phyloP scores from a whole-genome alignment of 2,797 vertebrate species.

The Cephalopachus bancanus region DNA sequence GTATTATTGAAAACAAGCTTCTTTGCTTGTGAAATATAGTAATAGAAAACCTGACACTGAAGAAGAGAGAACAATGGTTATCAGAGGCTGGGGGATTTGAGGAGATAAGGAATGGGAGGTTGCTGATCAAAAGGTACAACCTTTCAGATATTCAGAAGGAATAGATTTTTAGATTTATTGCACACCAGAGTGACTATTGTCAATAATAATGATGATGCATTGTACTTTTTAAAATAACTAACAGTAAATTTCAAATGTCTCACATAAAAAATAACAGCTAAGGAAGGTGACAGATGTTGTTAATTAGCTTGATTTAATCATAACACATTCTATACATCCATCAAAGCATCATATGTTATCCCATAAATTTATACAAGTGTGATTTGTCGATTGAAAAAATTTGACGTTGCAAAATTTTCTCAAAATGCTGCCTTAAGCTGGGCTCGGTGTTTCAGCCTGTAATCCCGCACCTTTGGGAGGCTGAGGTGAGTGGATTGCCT shows the following conservation, averaged over 20 bases:
- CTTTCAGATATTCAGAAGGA: not conserved
- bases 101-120: not conserved
- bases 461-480: too few species aligned
- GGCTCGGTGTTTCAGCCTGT: too few species aligned
- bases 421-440: not conserved
- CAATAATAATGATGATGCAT: not conserved
- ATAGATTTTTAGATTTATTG: not conserved
- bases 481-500: too few species aligned
- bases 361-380: not conserved
- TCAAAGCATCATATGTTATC: too few species aligned
- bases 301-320: not conserved
- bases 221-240: not conserved
- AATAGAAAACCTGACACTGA: not conserved
- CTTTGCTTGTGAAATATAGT: not conserved
- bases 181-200: not conserved
- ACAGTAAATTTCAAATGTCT: not conserved
- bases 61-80: not conserved
- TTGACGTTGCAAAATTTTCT: not conserved
- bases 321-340: not conserved
- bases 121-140: not conserved
- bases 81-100: not conserved
- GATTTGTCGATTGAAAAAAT: not conserved
- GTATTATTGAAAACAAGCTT: rapidly evolving
- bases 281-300: not conserved
- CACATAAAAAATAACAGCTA: not conserved